phyloP scores from a whole-genome alignment of 2,113 vertebrate species.

The Alaudala cheleensis region DNA sequence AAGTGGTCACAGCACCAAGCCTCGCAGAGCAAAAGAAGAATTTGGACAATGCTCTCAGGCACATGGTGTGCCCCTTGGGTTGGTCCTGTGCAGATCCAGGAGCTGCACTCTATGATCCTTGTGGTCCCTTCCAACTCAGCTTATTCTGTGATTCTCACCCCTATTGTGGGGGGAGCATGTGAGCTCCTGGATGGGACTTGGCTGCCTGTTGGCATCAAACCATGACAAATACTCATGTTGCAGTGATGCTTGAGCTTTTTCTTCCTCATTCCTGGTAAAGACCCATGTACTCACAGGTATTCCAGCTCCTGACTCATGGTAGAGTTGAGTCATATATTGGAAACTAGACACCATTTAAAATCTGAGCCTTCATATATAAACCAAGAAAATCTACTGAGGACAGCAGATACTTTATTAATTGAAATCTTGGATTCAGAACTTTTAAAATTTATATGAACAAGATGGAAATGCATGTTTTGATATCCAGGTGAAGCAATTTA shows the following conservation, averaged over 20 bases:
- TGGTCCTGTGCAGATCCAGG: neutral
- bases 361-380: neutral
- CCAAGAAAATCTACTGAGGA: neutral
- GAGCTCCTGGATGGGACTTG: neutral
- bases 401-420: neutral
- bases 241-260: neutral
- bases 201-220: neutral
- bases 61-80: neutral
- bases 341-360: neutral
- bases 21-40: neutral
- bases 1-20: neutral
- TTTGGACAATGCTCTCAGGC: neutral
- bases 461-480: neutral
- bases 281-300: neutral
- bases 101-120: neutral
- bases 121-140: neutral
- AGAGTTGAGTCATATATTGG: neutral
- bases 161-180: rapidly evolving
- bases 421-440: neutral
- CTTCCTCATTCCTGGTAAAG: neutral
- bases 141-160: neutral
- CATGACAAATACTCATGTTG: neutral
- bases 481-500: neutral
- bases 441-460: neutral
- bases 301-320: neutral